A percentile compares a stretch with the other conserved stretches of the same genome.
Conservation (phyloP, 2,797 vertebrate genomes). For the Clamator glandarius region DNA sequence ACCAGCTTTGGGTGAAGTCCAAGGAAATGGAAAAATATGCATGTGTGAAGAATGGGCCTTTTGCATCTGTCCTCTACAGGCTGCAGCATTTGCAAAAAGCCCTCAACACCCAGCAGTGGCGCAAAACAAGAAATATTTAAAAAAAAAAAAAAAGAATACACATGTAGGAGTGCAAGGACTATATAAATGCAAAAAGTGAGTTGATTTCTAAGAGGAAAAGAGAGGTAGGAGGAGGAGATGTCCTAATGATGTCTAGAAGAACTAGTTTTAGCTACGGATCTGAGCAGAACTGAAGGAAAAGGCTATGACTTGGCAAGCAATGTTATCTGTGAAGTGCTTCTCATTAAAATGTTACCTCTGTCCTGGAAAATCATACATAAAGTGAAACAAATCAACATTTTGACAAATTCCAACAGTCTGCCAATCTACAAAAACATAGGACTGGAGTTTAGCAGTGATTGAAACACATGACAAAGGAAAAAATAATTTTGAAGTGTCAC, state of each 20-base stretch:
- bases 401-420: not conserved
- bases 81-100: not conserved
- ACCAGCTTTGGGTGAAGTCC: not conserved
- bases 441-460: not conserved
- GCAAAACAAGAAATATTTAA: not conserved
- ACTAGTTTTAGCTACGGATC: not conserved
- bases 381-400: not conserved
- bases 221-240: accelerated
- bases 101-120: not conserved
- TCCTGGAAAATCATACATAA: not conserved
- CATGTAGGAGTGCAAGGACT: accelerated
- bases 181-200: not conserved
- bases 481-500: not conserved
- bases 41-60: not conserved
- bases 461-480: not conserved
- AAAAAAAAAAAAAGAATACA: not conserved
- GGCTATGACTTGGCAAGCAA: not conserved
- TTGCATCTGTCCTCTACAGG: accelerated
- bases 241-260: accelerated
- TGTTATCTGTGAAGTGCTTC: not conserved
- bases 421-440: not conserved
- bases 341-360: not conserved
- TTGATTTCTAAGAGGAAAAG: not conserved
- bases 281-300: not conserved
- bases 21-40: not conserved